Evolutionary conservation across 2,113 vertebrate species (phyloP), one percentile per base, ranked within the genome.

Genomic region (Ammodytes dubius): DNA sequence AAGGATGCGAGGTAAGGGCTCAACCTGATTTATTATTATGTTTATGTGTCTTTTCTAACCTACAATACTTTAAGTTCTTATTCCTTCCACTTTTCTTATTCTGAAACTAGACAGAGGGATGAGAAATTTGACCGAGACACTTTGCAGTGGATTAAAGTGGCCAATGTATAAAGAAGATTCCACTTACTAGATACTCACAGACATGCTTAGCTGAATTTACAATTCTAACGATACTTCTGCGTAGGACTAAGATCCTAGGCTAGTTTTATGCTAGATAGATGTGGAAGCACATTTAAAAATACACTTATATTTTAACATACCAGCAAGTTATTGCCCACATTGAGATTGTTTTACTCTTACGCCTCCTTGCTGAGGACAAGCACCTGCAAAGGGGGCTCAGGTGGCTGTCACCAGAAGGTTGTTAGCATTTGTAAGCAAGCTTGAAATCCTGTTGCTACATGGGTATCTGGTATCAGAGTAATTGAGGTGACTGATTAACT

Each of bases 1-100:
- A 98, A 95, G 96, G 97, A 88, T 99, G 98, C 45, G 98, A 99
- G 96, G 98, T 99, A 92, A 96, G 82, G n/a, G 4, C 10, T 72
- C 8, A 0, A 50, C 19, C 61, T 78, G 45, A 39, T 15, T 79
- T 39, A 42, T 39, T 70, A 47, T 15, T 47, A 65, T 42, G 12
- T 45, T 37, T 50, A n/a, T 50, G 27, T 50, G 61, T 64, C 45
- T 82, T 61, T 83, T 84, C 37, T 65, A 65, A 85, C 61, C 69
- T 39, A 19, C 5, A 2, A 35, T 6, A 80, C 49, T 6, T 54
- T 43, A 19, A n/a, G 7, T 43, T 60, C 82, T 66, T 70, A 76
- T 70, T 72, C 60, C 46, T 74, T 69, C 42, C 13, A 81, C 9
- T 13, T 64, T 58, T 47, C 13, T 66, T 75, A 15, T 84, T 54